Percentiles rank a stretch among this genome's conserved stretches.
phyloP scores from a whole-genome alignment of 2,113 vertebrate species.

The Syrrhaptes paradoxus region DNA sequence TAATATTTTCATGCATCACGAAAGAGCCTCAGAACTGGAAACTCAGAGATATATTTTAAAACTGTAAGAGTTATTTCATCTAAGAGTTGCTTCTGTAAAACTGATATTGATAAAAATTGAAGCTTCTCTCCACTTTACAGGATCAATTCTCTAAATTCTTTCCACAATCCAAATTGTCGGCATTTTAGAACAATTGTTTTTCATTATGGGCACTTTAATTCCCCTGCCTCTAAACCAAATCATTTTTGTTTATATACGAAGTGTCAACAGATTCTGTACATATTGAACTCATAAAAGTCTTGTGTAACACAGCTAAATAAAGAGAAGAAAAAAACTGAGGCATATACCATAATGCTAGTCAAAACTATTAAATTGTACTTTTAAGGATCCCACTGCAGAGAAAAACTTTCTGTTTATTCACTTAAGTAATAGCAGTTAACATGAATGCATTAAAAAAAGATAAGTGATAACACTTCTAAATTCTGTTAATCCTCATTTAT shows the following conservation, averaged over 20 bases:
- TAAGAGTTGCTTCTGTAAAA: background rate
- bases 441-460: slow-evolving; percentile 15
- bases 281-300: slow-evolving; percentile 60
- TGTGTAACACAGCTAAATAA: slow-evolving; percentile 27
- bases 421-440: background rate
- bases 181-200: slow-evolving; percentile 55
- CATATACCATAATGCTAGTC: slow-evolving; percentile 9
- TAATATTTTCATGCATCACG: background rate
- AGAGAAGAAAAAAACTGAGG: background rate
- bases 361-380: slow-evolving; percentile 20
- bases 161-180: slow-evolving; percentile 25
- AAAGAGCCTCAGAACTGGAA: background rate
- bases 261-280: slow-evolving; percentile 63
- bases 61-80: background rate
- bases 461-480: background rate
- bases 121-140: background rate
- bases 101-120: background rate
- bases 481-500: background rate
- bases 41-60: background rate
- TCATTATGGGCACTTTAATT: slow-evolving; percentile 54
- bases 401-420: slow-evolving; percentile 7
- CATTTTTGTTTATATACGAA: slow-evolving; percentile 60
- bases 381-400: slow-evolving; percentile 1
- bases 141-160: slow-evolving; percentile 15
- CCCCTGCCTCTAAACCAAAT: slow-evolving; percentile 41